Evolutionary conservation across 2,888 invertebrate species (phyloP), one percentile per base, ranked within the genome.

Genomic region (Micoletzkya japonica): DNA sequence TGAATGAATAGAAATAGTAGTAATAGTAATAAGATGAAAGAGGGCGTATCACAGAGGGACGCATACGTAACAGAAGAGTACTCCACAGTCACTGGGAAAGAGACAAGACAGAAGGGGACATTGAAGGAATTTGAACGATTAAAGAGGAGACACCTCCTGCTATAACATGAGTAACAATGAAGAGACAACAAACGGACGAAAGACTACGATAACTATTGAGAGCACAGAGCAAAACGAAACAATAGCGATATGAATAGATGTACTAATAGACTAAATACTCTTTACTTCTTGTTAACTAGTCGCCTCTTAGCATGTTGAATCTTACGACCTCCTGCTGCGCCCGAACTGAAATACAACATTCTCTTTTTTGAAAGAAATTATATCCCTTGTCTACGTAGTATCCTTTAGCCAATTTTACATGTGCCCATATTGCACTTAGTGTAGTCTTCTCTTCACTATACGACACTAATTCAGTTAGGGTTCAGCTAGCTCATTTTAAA

Each of bases 61-160:
- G 60, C 60, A 59, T 59, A 24, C 36, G 28, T 36, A 52, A 59
- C 36, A 59, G 59, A 59, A 59, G 59, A 59, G 24, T 36, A 37
- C 59, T 59, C 36, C 4, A 52, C 6, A n/a, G n/a, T 58, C 58
- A 58, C 58, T 20, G 34, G 58, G 58, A 20, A 36, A 58, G n/a
- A 20, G 34, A 56, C n/a, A n/a, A n/a, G n/a, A n/a, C n/a, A n/a
- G 28, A 28, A 20, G 44, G 56, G 56, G 56, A 56, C 56, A 56
- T 7, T 14, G 4, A 58, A 58, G 20, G 14, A 20, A 56, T 30
- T 34, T 58, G 34, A 34, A 58, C 36, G 34, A 58, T 36, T 58
- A n/a, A 17, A 10, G 56, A 14, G 56, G 32, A n/a, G 36, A 58
- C n/a, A 36, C 34, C 34, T 58, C n/a, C n/a, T 20, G 20, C 36